These are phyloP conservation scores for Drosophila sucinea DNA, from an alignment of 1,140 invertebrate species.

Conservation along the genomic window DNA sequence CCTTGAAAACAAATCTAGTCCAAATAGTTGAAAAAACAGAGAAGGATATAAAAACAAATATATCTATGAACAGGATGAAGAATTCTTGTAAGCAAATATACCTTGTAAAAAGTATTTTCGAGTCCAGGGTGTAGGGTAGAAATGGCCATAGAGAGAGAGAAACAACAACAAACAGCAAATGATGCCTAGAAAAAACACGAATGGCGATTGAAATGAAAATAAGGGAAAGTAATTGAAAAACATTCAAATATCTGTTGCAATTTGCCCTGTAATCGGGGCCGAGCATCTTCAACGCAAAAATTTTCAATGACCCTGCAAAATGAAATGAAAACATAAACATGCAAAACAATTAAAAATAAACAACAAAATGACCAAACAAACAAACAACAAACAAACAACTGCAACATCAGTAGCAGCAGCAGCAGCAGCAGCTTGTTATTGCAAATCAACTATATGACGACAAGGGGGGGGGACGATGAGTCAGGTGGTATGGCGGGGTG, in stretches of 20 bases:
- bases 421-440: slow-evolving; percentile 18
- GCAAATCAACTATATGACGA: slow-evolving; percentile 6
- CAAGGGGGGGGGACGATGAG: neutral
- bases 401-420: slow-evolving; percentile 6
- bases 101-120: neutral
- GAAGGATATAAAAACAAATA: neutral
- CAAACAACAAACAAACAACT: slow-evolving; percentile 28
- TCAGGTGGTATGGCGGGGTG: neutral
- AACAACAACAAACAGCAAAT: slow-evolving; percentile 13
- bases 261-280: slow-evolving; percentile 24
- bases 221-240: slow-evolving; percentile 67
- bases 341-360: slow-evolving; percentile 69
- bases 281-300: slow-evolving; percentile 6
- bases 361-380: slow-evolving; percentile 48
- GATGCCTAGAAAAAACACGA: slow-evolving; percentile 3
- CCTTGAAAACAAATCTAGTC: no score
- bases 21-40: no score
- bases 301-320: slow-evolving; percentile 40
- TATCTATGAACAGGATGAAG: neutral
- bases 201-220: slow-evolving; percentile 1
- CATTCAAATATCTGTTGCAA: slow-evolving; percentile 54
- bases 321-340: slow-evolving; percentile 65
- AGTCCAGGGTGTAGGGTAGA: neutral
- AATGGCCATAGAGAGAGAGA: neutral
- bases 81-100: neutral